A percentile compares a stretch with the other conserved stretches of the same genome.
Evolutionary conservation across 2,113 vertebrate species (phyloP).

Genomic region (Rhinolophus ferrumequinum): DNA sequence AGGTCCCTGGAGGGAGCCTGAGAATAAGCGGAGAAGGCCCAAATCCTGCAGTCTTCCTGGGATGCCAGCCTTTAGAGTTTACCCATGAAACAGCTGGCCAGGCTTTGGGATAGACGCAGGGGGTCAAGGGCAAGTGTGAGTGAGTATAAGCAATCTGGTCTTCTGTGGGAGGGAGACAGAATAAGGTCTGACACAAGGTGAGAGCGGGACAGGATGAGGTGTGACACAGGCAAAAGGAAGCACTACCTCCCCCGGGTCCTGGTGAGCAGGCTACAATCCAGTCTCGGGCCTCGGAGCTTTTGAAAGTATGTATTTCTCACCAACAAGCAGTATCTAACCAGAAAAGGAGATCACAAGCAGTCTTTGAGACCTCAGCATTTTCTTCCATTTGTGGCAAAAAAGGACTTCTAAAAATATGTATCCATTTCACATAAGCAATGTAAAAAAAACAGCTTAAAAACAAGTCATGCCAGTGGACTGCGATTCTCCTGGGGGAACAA

Average conservation of each 20-base stretch:
- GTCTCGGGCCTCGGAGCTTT: not conserved
- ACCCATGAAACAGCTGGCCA: not conserved
- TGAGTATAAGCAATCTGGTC: not conserved
- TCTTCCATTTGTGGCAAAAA: conserved; percentile 64
- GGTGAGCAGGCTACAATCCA: accelerated
- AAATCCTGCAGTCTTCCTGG: accelerated
- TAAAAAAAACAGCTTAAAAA: conserved; percentile 60
- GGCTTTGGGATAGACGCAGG: not conserved
- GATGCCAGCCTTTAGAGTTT: too few relatives aligned
- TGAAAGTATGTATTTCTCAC: conserved; percentile 1
- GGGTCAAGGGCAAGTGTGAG: too few relatives aligned
- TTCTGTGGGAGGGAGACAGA: too few relatives aligned
- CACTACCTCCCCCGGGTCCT: accelerated
- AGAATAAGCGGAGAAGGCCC: not conserved
- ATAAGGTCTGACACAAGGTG: too few relatives aligned
- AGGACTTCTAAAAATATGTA: conserved; percentile 62
- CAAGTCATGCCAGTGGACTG: not conserved
- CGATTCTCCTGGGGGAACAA: conserved; percentile 2
- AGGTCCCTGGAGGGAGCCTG: accelerated
- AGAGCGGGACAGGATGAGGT: too few relatives aligned
- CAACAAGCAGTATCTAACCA: too few relatives aligned
- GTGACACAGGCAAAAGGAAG: too few relatives aligned
- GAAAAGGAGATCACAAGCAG: not conserved
- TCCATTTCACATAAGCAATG: conserved; percentile 38
- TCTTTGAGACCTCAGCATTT: not conserved